Base-by-base conservation (phyloP, 2,113 vertebrate genomes). In the Saccopteryx bilineata region DNA sequence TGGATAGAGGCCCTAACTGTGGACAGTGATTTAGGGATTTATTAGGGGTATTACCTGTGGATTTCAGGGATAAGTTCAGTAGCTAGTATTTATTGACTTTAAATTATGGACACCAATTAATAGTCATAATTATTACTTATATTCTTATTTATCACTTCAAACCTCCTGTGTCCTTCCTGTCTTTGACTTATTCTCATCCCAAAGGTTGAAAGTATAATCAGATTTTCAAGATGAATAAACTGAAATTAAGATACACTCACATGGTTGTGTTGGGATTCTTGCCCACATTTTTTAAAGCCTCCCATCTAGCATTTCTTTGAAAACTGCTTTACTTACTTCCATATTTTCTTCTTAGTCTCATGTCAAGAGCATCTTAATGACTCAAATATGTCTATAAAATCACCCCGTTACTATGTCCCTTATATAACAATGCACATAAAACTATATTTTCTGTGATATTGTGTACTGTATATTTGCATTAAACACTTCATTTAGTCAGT, bases 261-360 rank as follows among this genome's bases (percentile, higher is more conserved):
- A 0, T 93, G 39, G 78, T 86, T 90, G 17, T 80, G 86, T 87
- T 97, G 85, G 69, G 66, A 91, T 81, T 95, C 78, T 96, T 76
- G 76, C 90, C 91, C 84, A 87, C 60, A 50, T 93, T 98, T 98
- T 98, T 95, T 95, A 87, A 97, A 94, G 19, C 28, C 87, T 96
- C 68, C 84, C 1, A 1, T 46, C 50, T 82, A 91, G 31, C 75
- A 10, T 97, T 97, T 92, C 93, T 96, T 97, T 96, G 19, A 7
- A 87, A 96, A 90, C 54, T 61, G n/a, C 68, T 93, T 93, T 93
- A 68, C 71, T 97, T 90, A 97, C 94, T 96, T 96, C 68, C 68
- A 90, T n/a, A 84, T 98, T 98, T 97, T 94, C 89, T 98, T 91
- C 91, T 86, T 90, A 12, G 89, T 97, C 93, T 96, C 92, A 97